These are phyloP conservation scores for Umimayanthus kanabou DNA, from an alignment of 92 coral and sea anemone species.

Conservation along the genomic window DNA sequence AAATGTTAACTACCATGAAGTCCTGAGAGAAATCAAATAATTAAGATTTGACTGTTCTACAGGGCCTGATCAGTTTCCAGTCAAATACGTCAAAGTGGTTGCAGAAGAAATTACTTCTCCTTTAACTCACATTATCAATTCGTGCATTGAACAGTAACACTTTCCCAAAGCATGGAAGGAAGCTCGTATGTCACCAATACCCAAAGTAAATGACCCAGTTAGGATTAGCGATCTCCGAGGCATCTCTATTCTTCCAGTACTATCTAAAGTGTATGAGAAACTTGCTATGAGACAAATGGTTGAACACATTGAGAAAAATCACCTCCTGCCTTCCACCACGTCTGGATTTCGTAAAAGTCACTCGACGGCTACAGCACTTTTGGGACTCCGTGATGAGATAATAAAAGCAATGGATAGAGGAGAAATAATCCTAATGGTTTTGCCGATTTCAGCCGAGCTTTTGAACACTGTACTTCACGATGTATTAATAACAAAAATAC, in stretches of 20 bases:
- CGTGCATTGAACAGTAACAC: conserved; percentile 4
- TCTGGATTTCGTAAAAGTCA: conserved; percentile 3
- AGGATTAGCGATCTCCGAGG: not conserved
- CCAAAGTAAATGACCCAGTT: not conserved
- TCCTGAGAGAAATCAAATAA: conserved; percentile 32
- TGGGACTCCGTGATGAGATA: conserved; percentile 8
- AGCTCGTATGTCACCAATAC: not conserved
- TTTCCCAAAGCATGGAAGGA: conserved; percentile 6
- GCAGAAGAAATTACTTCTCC: not conserved
- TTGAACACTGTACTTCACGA: conserved; percentile 12
- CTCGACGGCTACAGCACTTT: conserved; percentile 20
- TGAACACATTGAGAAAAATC: not conserved
- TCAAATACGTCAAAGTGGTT: not conserved
- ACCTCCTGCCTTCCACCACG: not conserved
- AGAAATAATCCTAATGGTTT: conserved; percentile 23
- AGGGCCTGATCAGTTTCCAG: conserved; percentile 23
- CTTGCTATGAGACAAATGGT: not conserved
- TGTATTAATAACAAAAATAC: conserved; percentile 13
- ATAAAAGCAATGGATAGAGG: conserved; percentile 24
- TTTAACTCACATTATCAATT: not conserved
- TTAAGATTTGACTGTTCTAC: conserved; percentile 30
- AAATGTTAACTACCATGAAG: conserved; percentile 28
- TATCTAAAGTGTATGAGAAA: not conserved
- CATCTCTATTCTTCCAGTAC: not conserved
- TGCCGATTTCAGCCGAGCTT: conserved; percentile 17